These are phyloP conservation scores for Nannospalax galili DNA, from an alignment of 2,113 vertebrate species.

Conservation along the genomic window DNA sequence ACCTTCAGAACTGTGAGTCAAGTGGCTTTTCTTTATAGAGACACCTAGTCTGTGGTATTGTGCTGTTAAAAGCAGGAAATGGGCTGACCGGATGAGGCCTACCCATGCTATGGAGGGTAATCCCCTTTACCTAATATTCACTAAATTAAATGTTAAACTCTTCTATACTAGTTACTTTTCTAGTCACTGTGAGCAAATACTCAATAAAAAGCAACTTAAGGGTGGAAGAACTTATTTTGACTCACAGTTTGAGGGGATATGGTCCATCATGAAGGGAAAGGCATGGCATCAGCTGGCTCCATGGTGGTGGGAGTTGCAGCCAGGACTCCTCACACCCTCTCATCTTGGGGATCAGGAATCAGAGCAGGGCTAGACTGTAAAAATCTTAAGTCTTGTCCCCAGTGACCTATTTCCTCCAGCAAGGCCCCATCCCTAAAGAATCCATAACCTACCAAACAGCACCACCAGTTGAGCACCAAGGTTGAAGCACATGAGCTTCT, in stretches of 20 bases:
- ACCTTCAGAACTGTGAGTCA: background rate
- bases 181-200: background rate
- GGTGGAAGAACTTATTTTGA: too few species aligned
- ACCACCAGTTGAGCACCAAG: too few species aligned
- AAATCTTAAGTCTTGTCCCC: background rate
- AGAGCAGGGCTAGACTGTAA: background rate
- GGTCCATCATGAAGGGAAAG: background rate
- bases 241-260: background rate
- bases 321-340: background rate
- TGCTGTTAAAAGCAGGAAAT: background rate
- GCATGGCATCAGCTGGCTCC: background rate
- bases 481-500: too few species aligned
- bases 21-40: background rate
- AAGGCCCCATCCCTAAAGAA: background rate
- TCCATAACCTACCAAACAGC: too few species aligned
- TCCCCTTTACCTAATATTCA: background rate
- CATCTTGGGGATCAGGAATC: background rate
- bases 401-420: background rate
- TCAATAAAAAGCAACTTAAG: background rate
- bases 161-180: background rate
- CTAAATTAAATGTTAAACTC: background rate
- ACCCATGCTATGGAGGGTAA: fast-evolving
- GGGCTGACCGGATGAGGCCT: background rate
- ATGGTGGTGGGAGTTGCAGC: background rate
- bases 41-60: background rate